Conservation (phyloP, 2,113 vertebrate species). For the Puffinus mauretanicus region DNA sequence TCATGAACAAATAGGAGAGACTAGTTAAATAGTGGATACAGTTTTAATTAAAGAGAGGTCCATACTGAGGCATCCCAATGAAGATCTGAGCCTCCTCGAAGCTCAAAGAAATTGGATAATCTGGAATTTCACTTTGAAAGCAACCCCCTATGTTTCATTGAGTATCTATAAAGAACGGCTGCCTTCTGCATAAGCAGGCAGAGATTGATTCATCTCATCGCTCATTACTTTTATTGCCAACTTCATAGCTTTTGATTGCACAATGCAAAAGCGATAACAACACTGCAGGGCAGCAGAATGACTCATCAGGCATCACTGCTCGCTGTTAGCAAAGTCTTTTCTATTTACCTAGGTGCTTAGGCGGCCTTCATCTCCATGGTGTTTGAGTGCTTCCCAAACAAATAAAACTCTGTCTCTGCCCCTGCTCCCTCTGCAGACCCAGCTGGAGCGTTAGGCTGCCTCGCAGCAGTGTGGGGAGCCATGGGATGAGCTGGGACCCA, state of each 20-base stretch:
- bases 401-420: conserved; percentile 16
- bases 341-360: conserved; percentile 58
- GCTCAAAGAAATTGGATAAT: neutral
- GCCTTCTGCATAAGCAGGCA: neutral
- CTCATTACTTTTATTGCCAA: conserved; percentile 40
- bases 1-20: neutral
- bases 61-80: neutral
- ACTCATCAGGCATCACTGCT: conserved; percentile 40
- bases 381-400: conserved; percentile 58
- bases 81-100: neutral
- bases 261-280: conserved; percentile 22
- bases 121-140: neutral
- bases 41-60: neutral
- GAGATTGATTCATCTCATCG: neutral
- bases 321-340: conserved; percentile 14
- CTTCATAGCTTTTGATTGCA: conserved; percentile 40
- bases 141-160: neutral
- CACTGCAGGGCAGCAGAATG: conserved; percentile 45
- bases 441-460: neutral
- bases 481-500: neutral
- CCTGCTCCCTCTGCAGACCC: neutral
- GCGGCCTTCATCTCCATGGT: conserved; percentile 38
- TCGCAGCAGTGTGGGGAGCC: neutral
- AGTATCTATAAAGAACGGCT: neutral
- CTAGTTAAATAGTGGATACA: neutral